Conservation (phyloP, 2,797 vertebrate species). For the Sebastes vulpes region DNA sequence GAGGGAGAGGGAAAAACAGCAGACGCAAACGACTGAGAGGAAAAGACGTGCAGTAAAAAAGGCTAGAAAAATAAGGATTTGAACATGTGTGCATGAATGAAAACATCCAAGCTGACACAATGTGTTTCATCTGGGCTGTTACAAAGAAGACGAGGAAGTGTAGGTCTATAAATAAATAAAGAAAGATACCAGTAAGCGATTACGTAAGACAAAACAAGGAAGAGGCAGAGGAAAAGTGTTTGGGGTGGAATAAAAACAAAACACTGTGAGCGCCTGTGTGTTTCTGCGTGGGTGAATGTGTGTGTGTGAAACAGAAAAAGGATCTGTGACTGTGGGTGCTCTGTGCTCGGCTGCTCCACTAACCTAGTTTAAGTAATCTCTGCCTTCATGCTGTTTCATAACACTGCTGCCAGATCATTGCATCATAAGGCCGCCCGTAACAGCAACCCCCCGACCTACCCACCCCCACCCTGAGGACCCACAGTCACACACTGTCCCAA, state of each 20-base stretch:
- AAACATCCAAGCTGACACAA: not conserved
- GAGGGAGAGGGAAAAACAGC: conserved; percentile 25
- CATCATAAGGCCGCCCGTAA: conserved; percentile 77
- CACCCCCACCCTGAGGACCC: conserved; percentile 21
- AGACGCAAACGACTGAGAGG: not conserved
- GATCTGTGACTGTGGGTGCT: conserved; percentile 56
- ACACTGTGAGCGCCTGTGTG: not conserved
- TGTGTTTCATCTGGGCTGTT: not conserved
- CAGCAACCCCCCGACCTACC: conserved; percentile 1
- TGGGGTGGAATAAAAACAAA: conserved; percentile 25
- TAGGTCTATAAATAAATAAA: conserved; percentile 11
- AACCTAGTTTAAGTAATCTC: conserved; percentile 88
- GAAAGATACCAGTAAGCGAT: not conserved
- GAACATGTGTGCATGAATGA: conserved; percentile 4
- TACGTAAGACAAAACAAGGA: conserved; percentile 6
- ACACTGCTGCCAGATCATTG: conserved; percentile 82
- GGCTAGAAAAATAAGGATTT: not conserved
- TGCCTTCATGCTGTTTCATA: conserved; percentile 85
- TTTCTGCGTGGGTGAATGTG: not conserved
- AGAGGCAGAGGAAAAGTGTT: conserved; percentile 2
- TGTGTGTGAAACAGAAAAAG: conserved; percentile 40
- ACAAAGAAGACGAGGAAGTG: conserved; percentile 10
- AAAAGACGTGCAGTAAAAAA: conserved; percentile 2
- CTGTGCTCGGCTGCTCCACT: conserved; percentile 80
- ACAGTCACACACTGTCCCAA: conserved; percentile 23